These are phyloP conservation scores for Eupithecia inturbata DNA, from an alignment of 2,888 invertebrate species.

Conservation along the genomic window DNA sequence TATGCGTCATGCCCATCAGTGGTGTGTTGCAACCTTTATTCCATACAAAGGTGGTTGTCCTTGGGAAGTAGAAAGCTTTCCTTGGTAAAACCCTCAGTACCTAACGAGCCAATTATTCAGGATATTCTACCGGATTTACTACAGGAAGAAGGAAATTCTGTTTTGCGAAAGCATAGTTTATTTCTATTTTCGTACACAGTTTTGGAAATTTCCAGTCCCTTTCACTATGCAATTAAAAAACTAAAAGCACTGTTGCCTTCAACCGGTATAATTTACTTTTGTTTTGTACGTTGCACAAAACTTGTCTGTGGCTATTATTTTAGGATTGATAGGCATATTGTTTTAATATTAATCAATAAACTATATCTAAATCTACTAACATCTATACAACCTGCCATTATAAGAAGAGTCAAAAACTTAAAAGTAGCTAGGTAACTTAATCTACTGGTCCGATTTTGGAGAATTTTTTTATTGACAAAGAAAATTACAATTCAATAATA, in stretches of 20 bases:
- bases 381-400: too few species aligned
- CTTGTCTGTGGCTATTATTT: not conserved
- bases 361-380: too few species aligned
- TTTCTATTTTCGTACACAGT: slow-evolving; percentile 19
- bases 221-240: slow-evolving; percentile 14
- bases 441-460: too few species aligned
- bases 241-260: not conserved
- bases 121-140: slow-evolving; percentile 35
- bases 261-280: not conserved
- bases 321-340: not conserved
- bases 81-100: slow-evolving; percentile 37
- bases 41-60: slow-evolving; percentile 37
- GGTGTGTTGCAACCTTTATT: slow-evolving; percentile 27
- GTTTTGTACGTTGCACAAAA: not conserved
- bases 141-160: slow-evolving; percentile 38
- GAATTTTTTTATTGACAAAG: too few species aligned
- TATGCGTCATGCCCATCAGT: not conserved
- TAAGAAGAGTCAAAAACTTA: too few species aligned
- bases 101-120: slow-evolving; percentile 28
- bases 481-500: too few species aligned
- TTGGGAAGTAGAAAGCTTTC: slow-evolving; percentile 43
- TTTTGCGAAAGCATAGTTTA: slow-evolving; percentile 38
- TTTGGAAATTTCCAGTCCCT: slow-evolving; percentile 30
- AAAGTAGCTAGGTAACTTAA: too few species aligned
- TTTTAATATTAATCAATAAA: not conserved